Evolutionary conservation across 2,113 vertebrate species (phyloP).

Genomic region (Vicugna pacos): DNA sequence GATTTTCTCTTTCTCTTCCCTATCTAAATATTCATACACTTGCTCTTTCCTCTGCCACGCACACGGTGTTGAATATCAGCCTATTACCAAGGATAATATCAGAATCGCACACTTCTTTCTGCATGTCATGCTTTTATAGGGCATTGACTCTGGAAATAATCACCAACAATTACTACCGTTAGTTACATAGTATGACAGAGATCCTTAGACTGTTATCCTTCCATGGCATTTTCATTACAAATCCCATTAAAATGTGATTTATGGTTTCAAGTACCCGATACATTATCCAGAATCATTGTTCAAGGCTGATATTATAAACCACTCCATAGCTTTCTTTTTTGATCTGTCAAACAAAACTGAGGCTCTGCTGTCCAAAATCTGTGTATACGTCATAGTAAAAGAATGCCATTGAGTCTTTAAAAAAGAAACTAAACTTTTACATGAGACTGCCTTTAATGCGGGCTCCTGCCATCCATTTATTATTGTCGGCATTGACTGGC

Average conservation of each 20-base stretch:
- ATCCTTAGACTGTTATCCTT: conserved; percentile 76
- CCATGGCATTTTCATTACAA: conserved; percentile 80
- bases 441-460: background rate
- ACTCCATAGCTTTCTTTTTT: conserved; percentile 50
- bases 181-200: conserved; percentile 64
- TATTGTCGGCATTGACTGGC: background rate
- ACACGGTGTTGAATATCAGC: conserved; percentile 65
- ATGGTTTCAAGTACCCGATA: conserved; percentile 59
- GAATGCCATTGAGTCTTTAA: background rate
- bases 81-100: conserved; percentile 60
- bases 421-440: conserved; percentile 30
- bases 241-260: conserved; percentile 78
- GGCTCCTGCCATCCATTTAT: background rate
- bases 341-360: conserved; percentile 60
- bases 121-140: conserved; percentile 49
- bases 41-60: conserved; percentile 64
- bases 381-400: conserved; percentile 48
- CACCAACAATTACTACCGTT: conserved; percentile 76
- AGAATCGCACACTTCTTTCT: conserved; percentile 66
- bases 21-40: conserved; percentile 77
- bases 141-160: conserved; percentile 70
- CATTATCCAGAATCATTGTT: conserved; percentile 56
- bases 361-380: conserved; percentile 17
- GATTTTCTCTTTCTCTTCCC: conserved; percentile 46
- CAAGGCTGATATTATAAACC: conserved; percentile 53